phyloP scores from a whole-genome alignment of 1,140 invertebrate species.

The Oscheius sp. region DNA sequence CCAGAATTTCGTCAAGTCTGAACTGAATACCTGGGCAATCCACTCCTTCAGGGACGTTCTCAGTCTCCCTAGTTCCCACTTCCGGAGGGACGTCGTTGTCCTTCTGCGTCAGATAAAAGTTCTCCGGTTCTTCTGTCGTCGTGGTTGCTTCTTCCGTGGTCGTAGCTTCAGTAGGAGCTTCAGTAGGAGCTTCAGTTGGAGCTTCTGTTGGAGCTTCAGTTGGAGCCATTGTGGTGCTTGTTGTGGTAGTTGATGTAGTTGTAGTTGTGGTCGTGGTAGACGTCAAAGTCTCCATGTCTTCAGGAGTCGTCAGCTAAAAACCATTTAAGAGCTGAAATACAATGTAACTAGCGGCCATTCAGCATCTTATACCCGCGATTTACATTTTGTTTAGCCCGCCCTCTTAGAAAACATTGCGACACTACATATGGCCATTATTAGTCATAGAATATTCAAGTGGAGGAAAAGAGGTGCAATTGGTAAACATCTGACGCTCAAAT shows the following conservation, averaged over 20 bases:
- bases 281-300: background rate
- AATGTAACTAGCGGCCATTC: background rate
- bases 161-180: background rate
- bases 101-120: conserved; percentile 2
- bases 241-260: background rate
- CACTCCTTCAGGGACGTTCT: too few species aligned
- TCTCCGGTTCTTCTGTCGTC: conserved; percentile 7
- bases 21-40: too few species aligned
- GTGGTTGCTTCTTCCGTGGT: conserved; percentile 1
- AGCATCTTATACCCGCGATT: too few species aligned
- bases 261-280: conserved; percentile 13
- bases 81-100: too few species aligned
- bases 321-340: background rate
- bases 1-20: too few species aligned
- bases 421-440: too few species aligned
- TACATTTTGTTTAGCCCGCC: too few species aligned
- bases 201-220: background rate
- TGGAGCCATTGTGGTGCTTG: background rate
- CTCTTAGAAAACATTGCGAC: too few species aligned
- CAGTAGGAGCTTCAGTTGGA: conserved; percentile 4
- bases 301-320: conserved; percentile 24
- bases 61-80: too few species aligned
- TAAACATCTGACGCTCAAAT: too few species aligned
- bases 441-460: too few species aligned
- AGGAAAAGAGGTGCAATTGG: too few species aligned